A percentile compares a stretch with the other conserved stretches of the same genome.
These are phyloP conservation scores for Suncus etruscus DNA, from an alignment of 2,113 vertebrate genomes.

Conservation along the genomic window DNA sequence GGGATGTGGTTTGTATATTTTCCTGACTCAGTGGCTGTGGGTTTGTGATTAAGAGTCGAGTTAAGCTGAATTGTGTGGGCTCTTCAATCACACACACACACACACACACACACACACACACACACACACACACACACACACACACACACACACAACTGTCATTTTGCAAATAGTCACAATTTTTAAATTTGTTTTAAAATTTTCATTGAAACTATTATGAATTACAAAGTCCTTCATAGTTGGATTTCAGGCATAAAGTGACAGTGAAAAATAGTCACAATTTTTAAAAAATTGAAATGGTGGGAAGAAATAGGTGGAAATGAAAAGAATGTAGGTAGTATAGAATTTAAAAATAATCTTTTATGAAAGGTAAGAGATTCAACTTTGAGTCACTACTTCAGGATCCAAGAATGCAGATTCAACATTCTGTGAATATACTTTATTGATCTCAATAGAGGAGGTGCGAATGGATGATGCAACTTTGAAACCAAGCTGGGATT, in stretches of 20 bases:
- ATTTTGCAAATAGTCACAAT: neutral
- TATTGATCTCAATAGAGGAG: neutral
- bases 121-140: too few species aligned
- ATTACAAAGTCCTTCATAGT: too few species aligned
- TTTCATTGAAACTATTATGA: too few species aligned
- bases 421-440: neutral
- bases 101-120: too few species aligned
- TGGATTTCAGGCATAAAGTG: too few species aligned
- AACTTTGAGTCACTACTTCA: neutral
- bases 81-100: neutral
- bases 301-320: conserved; percentile 9
- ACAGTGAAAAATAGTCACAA: too few species aligned
- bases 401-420: conserved; percentile 14
- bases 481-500: neutral
- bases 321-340: neutral
- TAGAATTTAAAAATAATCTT: neutral
- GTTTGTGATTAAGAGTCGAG: neutral
- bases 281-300: neutral
- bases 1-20: too few species aligned
- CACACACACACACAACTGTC: neutral
- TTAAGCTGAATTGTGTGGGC: neutral
- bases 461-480: neutral
- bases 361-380: neutral
- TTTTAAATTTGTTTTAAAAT: neutral
- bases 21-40: neutral